Evolutionary conservation across 1,140 invertebrate species (phyloP), one percentile per base, ranked within the genome.

Genomic region (Eubasilissa regina): DNA sequence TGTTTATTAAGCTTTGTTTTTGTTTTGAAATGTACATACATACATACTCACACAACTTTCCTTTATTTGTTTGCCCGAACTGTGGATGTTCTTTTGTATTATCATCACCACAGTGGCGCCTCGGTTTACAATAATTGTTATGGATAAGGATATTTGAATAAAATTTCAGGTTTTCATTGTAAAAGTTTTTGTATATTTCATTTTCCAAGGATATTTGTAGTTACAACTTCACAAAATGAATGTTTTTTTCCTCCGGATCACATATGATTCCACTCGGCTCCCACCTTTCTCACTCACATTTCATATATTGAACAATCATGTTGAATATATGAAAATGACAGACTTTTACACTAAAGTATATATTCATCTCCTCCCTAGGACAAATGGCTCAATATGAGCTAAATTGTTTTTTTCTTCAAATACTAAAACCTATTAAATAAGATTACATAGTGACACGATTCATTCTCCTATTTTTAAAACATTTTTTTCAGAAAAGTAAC

Each of bases 341-440:
- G 78, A 77, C 77, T 77, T 79, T 79, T 58, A 80, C 53, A 53
- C 70, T 70, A 78, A 35, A 17, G 70, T 77, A 75, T 35, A 78
- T 35, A 60, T 78, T 68, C 60, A 70, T 78, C 62, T 76, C 58
- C 70, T 68, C 70, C 58, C 80, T 79, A 68, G 70, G 66, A 82
- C 75, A 64, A 80, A 74, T 48, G 74, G 81, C 81, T 83, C 81
- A 83, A 83, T 83, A 83, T 83, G 81, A 83, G 81, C 81, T 79
- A 83, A 83, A 79, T 73, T 80, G 72, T 62, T 80, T 78, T 47
- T 80, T 80, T 80, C 79, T 82, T 72, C 76, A 76, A 75, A 73
- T 79, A 79, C 78, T 83, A 83, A 80, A 83, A 80, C 81, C 79
- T 80, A 75, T 70, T 48, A 77, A 78, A 79, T 60, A 55, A 79